These are phyloP conservation scores for Mizuhopecten yessoensis DNA, from an alignment of 1,140 invertebrate genomes.

Conservation along the genomic window DNA sequence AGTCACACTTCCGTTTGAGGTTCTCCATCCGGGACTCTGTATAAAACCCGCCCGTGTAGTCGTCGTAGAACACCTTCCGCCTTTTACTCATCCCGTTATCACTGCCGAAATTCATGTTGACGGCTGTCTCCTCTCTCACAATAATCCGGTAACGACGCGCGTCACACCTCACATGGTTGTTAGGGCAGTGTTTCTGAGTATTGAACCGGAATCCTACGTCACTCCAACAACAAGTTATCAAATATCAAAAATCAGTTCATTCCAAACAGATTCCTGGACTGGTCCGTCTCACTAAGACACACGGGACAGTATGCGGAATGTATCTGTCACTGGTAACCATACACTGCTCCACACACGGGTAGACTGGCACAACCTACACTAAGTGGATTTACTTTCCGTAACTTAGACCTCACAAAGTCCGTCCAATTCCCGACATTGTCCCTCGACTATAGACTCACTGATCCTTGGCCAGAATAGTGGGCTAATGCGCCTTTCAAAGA, in stretches of 20 bases:
- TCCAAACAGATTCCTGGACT: neutral
- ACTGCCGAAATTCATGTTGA: constrained; percentile 51
- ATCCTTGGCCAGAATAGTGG: constrained; percentile 24
- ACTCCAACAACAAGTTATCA: neutral
- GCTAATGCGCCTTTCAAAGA: neutral
- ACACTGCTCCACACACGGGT: neutral
- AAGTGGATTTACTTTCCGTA: neutral
- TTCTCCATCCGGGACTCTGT: constrained; percentile 66
- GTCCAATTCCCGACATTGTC: constrained; percentile 8
- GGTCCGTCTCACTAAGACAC: neutral
- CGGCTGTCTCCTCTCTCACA: neutral
- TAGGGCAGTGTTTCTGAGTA: neutral
- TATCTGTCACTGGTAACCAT: neutral
- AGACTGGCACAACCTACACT: neutral
- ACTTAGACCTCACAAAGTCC: constrained; percentile 31
- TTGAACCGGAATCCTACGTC: neutral
- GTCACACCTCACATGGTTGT: constrained; percentile 4
- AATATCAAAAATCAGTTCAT: neutral
- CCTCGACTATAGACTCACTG: neutral
- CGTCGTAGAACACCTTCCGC: constrained; percentile 67
- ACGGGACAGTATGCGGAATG: neutral
- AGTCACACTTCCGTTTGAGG: constrained; percentile 65
- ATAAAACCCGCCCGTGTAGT: constrained; percentile 63
- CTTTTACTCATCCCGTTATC: constrained; percentile 50
- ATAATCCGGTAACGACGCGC: neutral